Conservation (phyloP, 2,888 invertebrate species). For the Apotomis betuletana region DNA sequence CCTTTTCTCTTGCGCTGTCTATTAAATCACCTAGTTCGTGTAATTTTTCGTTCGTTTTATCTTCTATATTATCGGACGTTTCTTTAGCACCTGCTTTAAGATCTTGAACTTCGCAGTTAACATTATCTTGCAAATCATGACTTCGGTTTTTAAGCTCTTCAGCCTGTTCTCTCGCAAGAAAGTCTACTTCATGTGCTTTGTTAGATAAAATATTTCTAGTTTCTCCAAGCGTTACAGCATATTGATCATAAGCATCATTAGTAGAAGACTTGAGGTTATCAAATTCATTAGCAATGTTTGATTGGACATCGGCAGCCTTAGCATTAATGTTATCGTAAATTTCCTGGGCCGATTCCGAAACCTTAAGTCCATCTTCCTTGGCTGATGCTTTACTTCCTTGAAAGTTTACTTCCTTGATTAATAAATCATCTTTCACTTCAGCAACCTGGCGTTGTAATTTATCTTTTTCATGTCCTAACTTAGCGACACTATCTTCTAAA, state of each 20-base stretch:
- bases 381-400: constrained; percentile 53
- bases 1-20: constrained; percentile 63
- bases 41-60: constrained; percentile 61
- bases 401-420: constrained; percentile 58
- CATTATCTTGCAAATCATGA: constrained; percentile 59
- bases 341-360: constrained; percentile 57
- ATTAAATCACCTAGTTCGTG: constrained; percentile 63
- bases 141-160: constrained; percentile 65
- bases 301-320: constrained; percentile 56
- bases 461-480: constrained; percentile 68
- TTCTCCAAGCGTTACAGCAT: constrained; percentile 62
- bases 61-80: constrained; percentile 59
- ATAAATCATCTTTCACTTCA: constrained; percentile 60
- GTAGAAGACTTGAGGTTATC: constrained; percentile 58
- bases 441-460: constrained; percentile 64
- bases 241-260: constrained; percentile 65
- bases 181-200: constrained; percentile 72
- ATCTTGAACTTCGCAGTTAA: constrained; percentile 62
- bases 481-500: constrained; percentile 62
- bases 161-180: constrained; percentile 69
- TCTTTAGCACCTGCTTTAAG: constrained; percentile 60
- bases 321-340: constrained; percentile 55
- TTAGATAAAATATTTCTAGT: constrained; percentile 65
- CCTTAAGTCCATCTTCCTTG: constrained; percentile 58
- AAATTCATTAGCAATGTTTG: constrained; percentile 56